These are phyloP conservation scores for Hippopotamus amphibius DNA, from an alignment of 2,113 vertebrate genomes.

Conservation along the genomic window DNA sequence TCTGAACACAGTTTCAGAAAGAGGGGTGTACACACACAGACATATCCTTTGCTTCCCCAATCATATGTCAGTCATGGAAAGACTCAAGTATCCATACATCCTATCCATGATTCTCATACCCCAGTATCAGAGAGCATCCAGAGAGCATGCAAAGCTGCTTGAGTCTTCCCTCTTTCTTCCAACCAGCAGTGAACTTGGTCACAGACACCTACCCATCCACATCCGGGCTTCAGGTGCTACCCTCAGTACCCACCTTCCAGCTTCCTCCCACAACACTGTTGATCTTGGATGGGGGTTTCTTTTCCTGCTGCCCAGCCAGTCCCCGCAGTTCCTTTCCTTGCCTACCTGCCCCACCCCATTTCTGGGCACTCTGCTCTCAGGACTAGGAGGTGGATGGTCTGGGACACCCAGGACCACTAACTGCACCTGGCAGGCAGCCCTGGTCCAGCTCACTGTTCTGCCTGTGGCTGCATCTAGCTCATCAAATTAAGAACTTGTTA, in stretches of 20 bases:
- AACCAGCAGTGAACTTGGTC: not conserved
- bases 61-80: not conserved
- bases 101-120: not conserved
- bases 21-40: not conserved
- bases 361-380: not conserved
- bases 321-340: not conserved
- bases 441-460: not conserved
- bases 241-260: fast-evolving
- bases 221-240: fast-evolving
- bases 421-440: not conserved
- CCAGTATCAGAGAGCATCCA: not conserved
- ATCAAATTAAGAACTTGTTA: conserved; percentile 52
- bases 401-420: not conserved
- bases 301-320: not conserved
- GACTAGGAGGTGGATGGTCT: fast-evolving
- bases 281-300: not conserved
- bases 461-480: not conserved
- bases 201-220: not conserved
- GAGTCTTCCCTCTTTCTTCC: not conserved
- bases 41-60: not conserved
- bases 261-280: not conserved
- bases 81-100: not conserved
- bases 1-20: not conserved
- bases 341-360: not conserved
- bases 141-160: not conserved